A percentile compares a stretch with the other conserved stretches of the same genome.
Conservation (phyloP, 2,888 invertebrate genomes). For the Craniophora ligustri region DNA sequence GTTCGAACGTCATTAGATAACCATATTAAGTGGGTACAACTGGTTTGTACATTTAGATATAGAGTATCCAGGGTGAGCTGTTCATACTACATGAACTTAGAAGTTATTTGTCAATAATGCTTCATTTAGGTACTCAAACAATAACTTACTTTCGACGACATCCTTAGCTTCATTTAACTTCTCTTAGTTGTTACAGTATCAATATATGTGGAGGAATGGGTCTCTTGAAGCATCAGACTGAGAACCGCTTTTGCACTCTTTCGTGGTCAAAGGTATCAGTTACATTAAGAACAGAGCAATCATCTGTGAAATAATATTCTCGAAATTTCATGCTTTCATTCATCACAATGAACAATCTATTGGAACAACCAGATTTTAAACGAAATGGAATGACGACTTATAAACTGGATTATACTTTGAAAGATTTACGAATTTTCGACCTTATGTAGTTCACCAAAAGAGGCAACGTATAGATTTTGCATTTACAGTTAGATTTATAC, state of each 20-base stretch:
- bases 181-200: neutral
- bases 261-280: conserved; percentile 28
- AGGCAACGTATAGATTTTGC: conserved; percentile 7
- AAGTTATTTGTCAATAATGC: conserved; percentile 5
- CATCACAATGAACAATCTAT: conserved; percentile 25
- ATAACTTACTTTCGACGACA: conserved; percentile 10
- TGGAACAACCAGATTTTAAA: conserved; percentile 20
- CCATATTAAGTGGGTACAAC: too few relatives aligned
- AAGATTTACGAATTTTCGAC: conserved; percentile 6
- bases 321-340: conserved; percentile 32
- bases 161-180: conserved; percentile 10
- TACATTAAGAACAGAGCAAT: conserved; percentile 15
- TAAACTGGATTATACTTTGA: conserved; percentile 24
- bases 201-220: neutral
- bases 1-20: too few relatives aligned
- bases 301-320: conserved; percentile 36
- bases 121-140: neutral
- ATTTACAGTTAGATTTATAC: conserved; percentile 32
- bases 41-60: too few relatives aligned
- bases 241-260: conserved; percentile 13
- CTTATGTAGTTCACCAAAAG: conserved; percentile 13
- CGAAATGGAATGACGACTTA: conserved; percentile 12
- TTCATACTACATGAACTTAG: too few relatives aligned
- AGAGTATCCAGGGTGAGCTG: too few relatives aligned
- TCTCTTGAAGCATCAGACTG: conserved; percentile 3